phyloP scores from a whole-genome alignment of 2,888 invertebrate genomes.

The Cataglyphis altisquamis region DNA sequence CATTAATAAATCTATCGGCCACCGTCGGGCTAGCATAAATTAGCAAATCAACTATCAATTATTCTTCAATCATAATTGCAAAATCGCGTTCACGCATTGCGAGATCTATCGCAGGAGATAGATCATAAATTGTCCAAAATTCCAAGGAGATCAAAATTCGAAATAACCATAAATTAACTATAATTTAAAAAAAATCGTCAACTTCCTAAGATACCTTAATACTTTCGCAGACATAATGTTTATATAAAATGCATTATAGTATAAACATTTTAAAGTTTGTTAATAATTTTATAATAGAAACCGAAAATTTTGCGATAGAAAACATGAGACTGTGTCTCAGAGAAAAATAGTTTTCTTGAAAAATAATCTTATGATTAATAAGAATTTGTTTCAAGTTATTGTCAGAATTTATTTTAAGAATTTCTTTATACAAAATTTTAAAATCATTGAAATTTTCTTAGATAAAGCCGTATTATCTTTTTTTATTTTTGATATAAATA shows the following conservation, averaged over 20 bases:
- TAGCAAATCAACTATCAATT: conserved; percentile 49
- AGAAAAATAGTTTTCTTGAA: not conserved
- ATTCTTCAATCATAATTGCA: conserved; percentile 37
- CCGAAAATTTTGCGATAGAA: not conserved
- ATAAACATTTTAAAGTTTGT: not conserved
- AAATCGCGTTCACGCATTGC: not conserved
- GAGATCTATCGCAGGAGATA: not conserved
- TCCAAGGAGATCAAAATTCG: not conserved
- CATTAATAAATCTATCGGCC: conserved; percentile 51
- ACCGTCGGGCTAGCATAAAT: conserved; percentile 29
- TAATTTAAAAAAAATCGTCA: not conserved
- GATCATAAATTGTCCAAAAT: not conserved
- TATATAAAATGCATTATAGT: not conserved
- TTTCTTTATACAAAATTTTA: not conserved
- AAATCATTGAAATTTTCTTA: not conserved
- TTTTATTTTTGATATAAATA: not conserved
- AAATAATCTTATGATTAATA: not conserved
- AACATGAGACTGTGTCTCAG: not conserved
- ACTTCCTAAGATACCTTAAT: not conserved
- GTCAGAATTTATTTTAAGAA: not conserved
- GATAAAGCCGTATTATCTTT: not conserved
- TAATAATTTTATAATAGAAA: not conserved
- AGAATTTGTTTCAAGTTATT: not conserved
- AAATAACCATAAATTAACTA: not conserved
- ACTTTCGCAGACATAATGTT: not conserved